These are phyloP conservation scores for Euura lappo DNA, from an alignment of 1,140 invertebrate species.

Conservation along the genomic window DNA sequence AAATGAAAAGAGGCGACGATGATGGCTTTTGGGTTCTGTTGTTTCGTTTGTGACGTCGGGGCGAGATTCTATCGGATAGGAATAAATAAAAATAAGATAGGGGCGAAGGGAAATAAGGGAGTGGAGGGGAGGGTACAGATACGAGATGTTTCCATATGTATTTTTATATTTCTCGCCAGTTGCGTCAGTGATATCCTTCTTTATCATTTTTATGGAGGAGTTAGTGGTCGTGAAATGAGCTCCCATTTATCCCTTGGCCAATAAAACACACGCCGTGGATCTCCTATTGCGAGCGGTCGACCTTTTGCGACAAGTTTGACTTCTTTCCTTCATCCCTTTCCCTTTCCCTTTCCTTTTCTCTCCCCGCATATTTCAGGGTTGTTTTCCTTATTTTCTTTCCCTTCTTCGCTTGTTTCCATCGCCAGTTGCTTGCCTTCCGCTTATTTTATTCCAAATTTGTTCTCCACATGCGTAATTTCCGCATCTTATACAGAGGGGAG, in stretches of 20 bases:
- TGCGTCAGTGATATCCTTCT: slow-evolving; percentile 48
- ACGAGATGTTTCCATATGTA: slow-evolving; percentile 23
- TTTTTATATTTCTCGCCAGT: slow-evolving; percentile 41
- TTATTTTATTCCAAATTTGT: slow-evolving; percentile 10
- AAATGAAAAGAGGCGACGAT: no score
- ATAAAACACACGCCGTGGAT: slow-evolving; percentile 52
- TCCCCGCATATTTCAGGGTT: slow-evolving; percentile 25
- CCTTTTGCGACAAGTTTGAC: neutral
- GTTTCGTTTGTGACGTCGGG: no score
- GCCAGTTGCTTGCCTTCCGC: slow-evolving; percentile 33
- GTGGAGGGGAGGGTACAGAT: no score
- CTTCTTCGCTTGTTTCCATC: slow-evolving; percentile 14
- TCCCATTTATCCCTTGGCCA: slow-evolving; percentile 49
- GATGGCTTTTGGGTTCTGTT: no score
- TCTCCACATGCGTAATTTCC: neutral
- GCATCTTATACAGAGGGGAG: no score
- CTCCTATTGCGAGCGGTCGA: slow-evolving; percentile 28
- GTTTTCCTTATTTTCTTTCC: neutral
- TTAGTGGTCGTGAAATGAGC: slow-evolving; percentile 48
- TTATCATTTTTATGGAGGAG: slow-evolving; percentile 57
- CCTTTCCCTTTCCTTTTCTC: slow-evolving; percentile 31
- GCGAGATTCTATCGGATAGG: no score
- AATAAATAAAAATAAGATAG: no score
- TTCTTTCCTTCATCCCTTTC: neutral
- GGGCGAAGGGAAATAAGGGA: no score